phyloP scores from a whole-genome alignment of 2,113 vertebrate species.

The Caloenas nicobarica region DNA sequence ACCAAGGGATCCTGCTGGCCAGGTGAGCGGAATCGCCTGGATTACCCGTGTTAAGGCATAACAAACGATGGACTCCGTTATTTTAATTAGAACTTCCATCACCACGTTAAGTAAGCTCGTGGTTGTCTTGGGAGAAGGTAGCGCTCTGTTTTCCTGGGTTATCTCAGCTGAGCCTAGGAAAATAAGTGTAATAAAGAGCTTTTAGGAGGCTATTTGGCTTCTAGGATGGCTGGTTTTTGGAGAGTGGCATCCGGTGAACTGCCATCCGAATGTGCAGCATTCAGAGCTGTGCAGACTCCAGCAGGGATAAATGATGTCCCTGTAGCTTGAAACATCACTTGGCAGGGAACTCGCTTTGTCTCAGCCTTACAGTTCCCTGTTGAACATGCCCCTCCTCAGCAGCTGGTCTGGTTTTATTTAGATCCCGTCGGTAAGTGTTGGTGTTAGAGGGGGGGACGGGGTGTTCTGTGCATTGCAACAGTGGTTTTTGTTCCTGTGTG shows the following conservation, averaged over 20 bases:
- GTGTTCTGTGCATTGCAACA: slow-evolving; percentile 58
- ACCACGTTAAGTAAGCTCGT: rapidly evolving
- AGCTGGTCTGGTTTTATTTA: slow-evolving; percentile 71
- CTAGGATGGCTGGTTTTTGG: slow-evolving; percentile 10
- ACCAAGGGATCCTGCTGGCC: slow-evolving; percentile 96
- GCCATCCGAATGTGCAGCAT: background rate
- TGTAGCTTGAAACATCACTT: slow-evolving; percentile 52
- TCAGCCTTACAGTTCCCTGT: slow-evolving; percentile 48
- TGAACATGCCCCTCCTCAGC: slow-evolving; percentile 58
- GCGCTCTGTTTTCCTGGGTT: background rate
- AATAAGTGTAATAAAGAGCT: background rate
- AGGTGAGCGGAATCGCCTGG: slow-evolving; percentile 74
- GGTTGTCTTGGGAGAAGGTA: background rate
- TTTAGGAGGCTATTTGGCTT: slow-evolving; percentile 28
- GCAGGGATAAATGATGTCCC: slow-evolving; percentile 54
- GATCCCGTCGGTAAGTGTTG: slow-evolving; percentile 38
- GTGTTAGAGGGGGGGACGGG: slow-evolving; percentile 51
- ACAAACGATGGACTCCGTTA: background rate
- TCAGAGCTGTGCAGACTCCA: slow-evolving; percentile 47
- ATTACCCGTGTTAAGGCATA: rapidly evolving
- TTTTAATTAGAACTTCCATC: background rate
- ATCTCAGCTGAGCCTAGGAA: background rate
- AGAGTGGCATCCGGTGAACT: slow-evolving; percentile 53
- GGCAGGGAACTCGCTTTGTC: slow-evolving; percentile 40
- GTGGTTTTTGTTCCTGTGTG: slow-evolving; percentile 49